A percentile compares a stretch with the other conserved stretches of the same genome.
Evolutionary conservation across 1,140 invertebrate genomes (phyloP).

Genomic region (Heliconius hewitsoni): DNA sequence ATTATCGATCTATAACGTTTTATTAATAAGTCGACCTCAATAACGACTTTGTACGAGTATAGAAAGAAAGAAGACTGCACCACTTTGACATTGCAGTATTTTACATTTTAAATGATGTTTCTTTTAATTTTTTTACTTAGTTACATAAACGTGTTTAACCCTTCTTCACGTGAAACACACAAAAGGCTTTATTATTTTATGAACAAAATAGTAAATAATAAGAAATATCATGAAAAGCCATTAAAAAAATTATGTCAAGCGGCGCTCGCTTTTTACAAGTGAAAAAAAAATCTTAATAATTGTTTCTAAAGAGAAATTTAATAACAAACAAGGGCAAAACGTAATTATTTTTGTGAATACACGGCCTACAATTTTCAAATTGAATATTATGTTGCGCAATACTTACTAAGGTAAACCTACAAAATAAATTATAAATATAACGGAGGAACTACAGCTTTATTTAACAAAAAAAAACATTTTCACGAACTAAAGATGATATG

Average conservation of each 20-base stretch:
- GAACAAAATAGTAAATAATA: neutral
- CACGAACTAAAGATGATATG: no score
- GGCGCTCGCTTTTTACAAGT: slow-evolving; percentile 4
- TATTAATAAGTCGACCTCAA: slow-evolving; percentile 13
- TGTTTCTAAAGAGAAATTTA: slow-evolving; percentile 11
- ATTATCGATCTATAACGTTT: slow-evolving; percentile 10
- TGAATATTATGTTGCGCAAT: neutral
- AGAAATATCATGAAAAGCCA: neutral
- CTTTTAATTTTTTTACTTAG: neutral
- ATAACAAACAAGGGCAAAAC: slow-evolving; percentile 13
- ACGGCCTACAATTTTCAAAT: slow-evolving; percentile 10
- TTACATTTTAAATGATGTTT: neutral
- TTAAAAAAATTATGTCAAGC: slow-evolving; percentile 8
- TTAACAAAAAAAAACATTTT: neutral
- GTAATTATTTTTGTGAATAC: slow-evolving; percentile 10
- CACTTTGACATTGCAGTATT: neutral
- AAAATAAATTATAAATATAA: neutral
- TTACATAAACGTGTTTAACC: neutral
- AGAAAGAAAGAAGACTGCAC: slow-evolving; percentile 12
- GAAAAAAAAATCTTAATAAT: slow-evolving; percentile 5
- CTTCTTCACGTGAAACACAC: neutral
- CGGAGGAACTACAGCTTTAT: neutral
- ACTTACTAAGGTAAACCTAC: neutral
- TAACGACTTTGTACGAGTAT: slow-evolving; percentile 6
- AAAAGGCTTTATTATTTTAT: neutral